These are phyloP conservation scores for Parnassius apollo DNA, from an alignment of 2,888 invertebrate genomes.

Conservation along the genomic window DNA sequence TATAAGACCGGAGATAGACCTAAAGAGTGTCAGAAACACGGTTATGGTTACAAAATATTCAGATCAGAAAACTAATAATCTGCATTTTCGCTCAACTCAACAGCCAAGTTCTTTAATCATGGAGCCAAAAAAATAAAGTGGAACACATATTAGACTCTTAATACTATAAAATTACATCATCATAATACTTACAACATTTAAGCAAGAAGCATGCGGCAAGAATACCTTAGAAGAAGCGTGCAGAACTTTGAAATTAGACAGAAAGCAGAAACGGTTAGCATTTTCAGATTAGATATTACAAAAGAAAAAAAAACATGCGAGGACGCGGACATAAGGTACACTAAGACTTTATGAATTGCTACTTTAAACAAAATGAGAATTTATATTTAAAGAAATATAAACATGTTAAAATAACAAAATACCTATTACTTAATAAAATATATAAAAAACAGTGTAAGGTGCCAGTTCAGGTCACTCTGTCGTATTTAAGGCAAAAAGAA, in stretches of 20 bases:
- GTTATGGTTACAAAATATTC: no score
- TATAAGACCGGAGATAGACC: no score
- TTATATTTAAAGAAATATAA: no score
- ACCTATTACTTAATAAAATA: background rate
- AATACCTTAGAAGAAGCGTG: conserved; percentile 27
- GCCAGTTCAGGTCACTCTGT: no score
- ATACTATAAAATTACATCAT: background rate
- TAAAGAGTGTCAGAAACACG: no score
- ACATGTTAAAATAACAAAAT: conserved; percentile 6
- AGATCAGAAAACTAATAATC: no score
- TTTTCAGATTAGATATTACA: conserved; percentile 9
- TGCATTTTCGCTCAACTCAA: no score
- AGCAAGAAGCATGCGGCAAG: conserved; percentile 29
- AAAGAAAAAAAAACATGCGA: conserved; percentile 17
- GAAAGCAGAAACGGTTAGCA: conserved; percentile 26
- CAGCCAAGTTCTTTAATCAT: no score
- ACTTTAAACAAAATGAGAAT: no score
- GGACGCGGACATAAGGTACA: conserved; percentile 27
- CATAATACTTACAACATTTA: conserved; percentile 27
- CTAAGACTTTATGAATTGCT: background rate
- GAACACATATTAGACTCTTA: no score
- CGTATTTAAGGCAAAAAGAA: no score
- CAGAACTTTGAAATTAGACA: conserved; percentile 26
- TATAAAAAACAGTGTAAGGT: background rate
- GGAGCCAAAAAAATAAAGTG: no score